Conservation (phyloP, 2,888 invertebrate species). For the Drosophila kanekoi region DNA sequence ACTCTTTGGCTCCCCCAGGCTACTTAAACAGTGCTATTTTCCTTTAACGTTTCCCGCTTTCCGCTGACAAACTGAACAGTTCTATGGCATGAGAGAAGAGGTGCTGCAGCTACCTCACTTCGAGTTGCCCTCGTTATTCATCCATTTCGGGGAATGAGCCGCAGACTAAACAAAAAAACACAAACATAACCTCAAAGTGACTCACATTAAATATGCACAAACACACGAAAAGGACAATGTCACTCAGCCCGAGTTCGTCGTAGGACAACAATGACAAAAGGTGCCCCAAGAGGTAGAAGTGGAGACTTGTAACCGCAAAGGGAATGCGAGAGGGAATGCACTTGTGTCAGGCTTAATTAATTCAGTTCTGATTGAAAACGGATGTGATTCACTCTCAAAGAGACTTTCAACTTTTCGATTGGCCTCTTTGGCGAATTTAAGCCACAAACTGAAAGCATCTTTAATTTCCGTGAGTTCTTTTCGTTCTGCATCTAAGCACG, state of each 20-base stretch:
- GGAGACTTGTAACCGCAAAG: not conserved
- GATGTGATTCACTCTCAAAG: conserved; percentile 25
- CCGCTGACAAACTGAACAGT: conserved; percentile 39
- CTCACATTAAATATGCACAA: conserved; percentile 66
- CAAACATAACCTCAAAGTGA: conserved; percentile 64
- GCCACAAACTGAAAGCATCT: conserved; percentile 22
- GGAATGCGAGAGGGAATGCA: conserved; percentile 35
- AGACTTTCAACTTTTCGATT: conserved; percentile 34
- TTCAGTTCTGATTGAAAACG: conserved; percentile 56
- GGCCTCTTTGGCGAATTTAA: conserved; percentile 32
- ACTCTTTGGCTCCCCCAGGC: conserved; percentile 9
- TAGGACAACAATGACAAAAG: conserved; percentile 25
- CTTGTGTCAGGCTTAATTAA: conserved; percentile 64
- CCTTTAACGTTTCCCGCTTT: conserved; percentile 36
- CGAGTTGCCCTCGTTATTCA: conserved; percentile 3
- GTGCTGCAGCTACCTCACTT: conserved; percentile 5
- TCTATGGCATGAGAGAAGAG: conserved; percentile 1
- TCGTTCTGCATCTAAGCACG: not conserved
- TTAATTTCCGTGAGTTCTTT: conserved; percentile 29
- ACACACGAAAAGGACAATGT: conserved; percentile 58
- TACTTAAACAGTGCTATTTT: conserved; percentile 47
- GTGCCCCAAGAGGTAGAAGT: not conserved
- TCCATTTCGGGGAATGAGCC: conserved; percentile 20
- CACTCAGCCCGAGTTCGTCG: conserved; percentile 14
- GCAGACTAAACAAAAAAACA: conserved; percentile 38